Conservation (phyloP, 2,888 invertebrate species). For the Aplocera efformata region DNA sequence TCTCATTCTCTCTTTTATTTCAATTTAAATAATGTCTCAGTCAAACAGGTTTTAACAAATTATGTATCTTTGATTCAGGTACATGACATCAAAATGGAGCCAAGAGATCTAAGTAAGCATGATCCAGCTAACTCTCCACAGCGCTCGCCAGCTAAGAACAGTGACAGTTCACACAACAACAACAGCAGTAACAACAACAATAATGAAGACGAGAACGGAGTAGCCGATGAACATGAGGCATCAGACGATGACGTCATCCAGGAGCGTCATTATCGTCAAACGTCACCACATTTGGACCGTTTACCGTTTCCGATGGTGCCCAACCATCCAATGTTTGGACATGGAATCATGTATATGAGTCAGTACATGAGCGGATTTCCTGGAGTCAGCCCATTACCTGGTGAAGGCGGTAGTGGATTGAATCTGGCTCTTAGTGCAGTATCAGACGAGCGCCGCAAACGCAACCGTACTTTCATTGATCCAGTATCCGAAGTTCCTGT, state of each 20-base stretch:
- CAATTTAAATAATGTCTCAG: too few relatives aligned
- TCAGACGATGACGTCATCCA: constrained; percentile 72
- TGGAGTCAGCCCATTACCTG: constrained; percentile 76
- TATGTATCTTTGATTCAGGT: constrained; percentile 50
- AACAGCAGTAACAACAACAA: constrained; percentile 67
- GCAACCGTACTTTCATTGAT: constrained; percentile 99
- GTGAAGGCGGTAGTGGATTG: constrained; percentile 80
- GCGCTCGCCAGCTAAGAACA: constrained; percentile 78
- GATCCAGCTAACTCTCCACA: constrained; percentile 68
- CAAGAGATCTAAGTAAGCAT: constrained; percentile 67
- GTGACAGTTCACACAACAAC: constrained; percentile 73
- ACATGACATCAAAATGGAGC: constrained; percentile 79
- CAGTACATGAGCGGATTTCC: constrained; percentile 86
- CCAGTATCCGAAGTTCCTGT: constrained; percentile 98
- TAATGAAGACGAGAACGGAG: constrained; percentile 71
- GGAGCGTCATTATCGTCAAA: constrained; percentile 63
- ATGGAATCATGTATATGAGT: constrained; percentile 95
- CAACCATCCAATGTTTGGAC: constrained; percentile 91
- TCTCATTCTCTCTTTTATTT: too few relatives aligned
- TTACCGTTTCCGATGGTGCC: constrained; percentile 89
- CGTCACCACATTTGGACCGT: constrained; percentile 73
- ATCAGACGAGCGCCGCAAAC: constrained; percentile 93
- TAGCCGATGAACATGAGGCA: constrained; percentile 74
- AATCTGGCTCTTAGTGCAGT: constrained; percentile 83
- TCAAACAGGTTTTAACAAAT: background rate